Conservation (phyloP, 1,140 invertebrate species). For the Euwallacea fornicatus region DNA sequence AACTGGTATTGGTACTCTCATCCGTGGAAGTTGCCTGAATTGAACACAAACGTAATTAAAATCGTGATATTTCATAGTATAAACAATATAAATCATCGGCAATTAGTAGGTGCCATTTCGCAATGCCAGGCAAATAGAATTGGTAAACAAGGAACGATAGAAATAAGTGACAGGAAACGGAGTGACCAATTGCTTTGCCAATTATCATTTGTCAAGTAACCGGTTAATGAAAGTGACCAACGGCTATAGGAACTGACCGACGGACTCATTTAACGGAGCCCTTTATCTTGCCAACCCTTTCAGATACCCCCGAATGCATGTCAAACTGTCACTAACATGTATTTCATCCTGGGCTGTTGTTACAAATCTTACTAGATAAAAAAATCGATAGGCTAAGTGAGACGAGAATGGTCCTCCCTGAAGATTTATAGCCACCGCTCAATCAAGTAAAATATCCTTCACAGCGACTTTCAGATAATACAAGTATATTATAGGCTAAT, state of each 20-base stretch:
- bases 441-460: slow-evolving; percentile 19
- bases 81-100: slow-evolving; percentile 45
- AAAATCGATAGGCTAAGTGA: slow-evolving; percentile 27
- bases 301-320: slow-evolving; percentile 45
- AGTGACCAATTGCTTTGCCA: slow-evolving; percentile 53
- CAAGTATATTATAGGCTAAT: too few species aligned
- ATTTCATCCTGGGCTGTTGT: slow-evolving; percentile 36
- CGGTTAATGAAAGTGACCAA: slow-evolving; percentile 54
- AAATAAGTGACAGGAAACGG: slow-evolving; percentile 49
- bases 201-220: slow-evolving; percentile 55
- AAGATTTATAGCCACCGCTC: slow-evolving; percentile 17
- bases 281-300: slow-evolving; percentile 52
- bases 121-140: slow-evolving; percentile 44
- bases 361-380: slow-evolving; percentile 39
- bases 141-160: slow-evolving; percentile 47
- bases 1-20: not conserved
- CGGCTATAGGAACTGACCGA: slow-evolving; percentile 47
- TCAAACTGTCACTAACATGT: slow-evolving; percentile 51
- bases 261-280: slow-evolving; percentile 49
- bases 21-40: slow-evolving; percentile 2
- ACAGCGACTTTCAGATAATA: too few species aligned
- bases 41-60: slow-evolving; percentile 32
- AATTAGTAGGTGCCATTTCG: slow-evolving; percentile 44
- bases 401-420: slow-evolving; percentile 10
- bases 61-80: slow-evolving; percentile 40